Conservation (phyloP, 2,797 vertebrate genomes). For the Halcyon leucocephala region DNA sequence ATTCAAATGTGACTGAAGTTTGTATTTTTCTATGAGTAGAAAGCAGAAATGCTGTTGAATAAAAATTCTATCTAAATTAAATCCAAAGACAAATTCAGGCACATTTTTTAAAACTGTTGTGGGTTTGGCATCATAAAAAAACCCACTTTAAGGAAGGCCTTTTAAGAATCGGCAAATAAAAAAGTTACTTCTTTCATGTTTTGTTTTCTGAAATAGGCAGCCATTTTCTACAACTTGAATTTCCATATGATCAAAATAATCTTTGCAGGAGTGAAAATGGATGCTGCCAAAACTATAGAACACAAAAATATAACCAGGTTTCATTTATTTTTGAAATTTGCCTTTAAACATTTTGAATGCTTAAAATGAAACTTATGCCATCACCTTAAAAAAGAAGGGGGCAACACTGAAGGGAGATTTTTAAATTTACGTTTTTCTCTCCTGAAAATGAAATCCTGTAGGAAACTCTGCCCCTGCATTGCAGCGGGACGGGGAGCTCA, state of each 20-base stretch:
- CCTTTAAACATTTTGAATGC: neutral
- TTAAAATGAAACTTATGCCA: neutral
- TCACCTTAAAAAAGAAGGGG: neutral
- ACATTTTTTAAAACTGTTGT: neutral
- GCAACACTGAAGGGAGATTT: neutral
- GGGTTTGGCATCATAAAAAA: conserved; percentile 9
- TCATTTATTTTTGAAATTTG: neutral
- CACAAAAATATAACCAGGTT: neutral
- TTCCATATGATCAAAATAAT: neutral
- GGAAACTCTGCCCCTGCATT: neutral
- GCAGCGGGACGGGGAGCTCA: neutral
- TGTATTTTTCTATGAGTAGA: conserved; percentile 12
- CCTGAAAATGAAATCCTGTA: neutral
- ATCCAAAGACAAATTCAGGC: neutral
- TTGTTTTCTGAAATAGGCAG: neutral
- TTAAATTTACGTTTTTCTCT: neutral
- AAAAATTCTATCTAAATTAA: neutral
- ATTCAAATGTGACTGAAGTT: conserved; percentile 30
- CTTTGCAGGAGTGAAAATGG: neutral
- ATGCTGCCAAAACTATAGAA: neutral
- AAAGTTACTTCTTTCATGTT: neutral
- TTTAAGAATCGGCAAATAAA: neutral
- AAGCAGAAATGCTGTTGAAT: neutral
- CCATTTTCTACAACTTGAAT: neutral
- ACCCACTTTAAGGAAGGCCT: neutral